phyloP scores from a whole-genome alignment of 2,113 vertebrate species.

The Mustela nigripes region DNA sequence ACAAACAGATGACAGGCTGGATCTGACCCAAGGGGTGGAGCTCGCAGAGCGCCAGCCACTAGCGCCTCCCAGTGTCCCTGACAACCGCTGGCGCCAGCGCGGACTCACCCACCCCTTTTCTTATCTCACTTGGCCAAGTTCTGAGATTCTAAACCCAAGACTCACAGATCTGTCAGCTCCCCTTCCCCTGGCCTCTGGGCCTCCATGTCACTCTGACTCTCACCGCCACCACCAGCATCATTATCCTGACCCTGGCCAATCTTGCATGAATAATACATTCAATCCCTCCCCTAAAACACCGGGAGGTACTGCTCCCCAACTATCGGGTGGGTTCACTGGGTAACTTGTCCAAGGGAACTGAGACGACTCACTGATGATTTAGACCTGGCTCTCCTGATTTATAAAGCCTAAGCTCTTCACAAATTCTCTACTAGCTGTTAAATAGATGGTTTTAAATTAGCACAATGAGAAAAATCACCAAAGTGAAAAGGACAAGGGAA shows the following conservation, averaged over 20 bases:
- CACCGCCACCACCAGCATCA: background rate
- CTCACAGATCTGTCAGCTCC: background rate
- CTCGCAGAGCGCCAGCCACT: background rate
- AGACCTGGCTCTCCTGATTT: background rate
- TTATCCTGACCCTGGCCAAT: background rate
- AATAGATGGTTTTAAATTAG: constrained; percentile 3
- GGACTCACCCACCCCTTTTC: background rate
- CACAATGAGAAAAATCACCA: background rate
- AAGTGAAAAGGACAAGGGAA: background rate
- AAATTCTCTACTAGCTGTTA: background rate
- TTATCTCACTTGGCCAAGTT: background rate
- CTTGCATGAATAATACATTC: background rate
- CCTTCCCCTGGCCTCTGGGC: background rate
- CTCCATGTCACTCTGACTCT: background rate
- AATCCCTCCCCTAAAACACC: background rate
- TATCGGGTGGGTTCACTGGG: background rate
- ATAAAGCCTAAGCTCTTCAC: background rate
- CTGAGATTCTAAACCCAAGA: background rate
- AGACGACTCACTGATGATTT: background rate
- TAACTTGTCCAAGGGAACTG: background rate
- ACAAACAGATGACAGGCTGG: background rate
- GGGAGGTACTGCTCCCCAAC: background rate
- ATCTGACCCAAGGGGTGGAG: background rate
- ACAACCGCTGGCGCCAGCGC: background rate
- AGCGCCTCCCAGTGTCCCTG: background rate